Base-by-base conservation (phyloP, 2,797 vertebrate genomes). In the Zalophus californianus region DNA sequence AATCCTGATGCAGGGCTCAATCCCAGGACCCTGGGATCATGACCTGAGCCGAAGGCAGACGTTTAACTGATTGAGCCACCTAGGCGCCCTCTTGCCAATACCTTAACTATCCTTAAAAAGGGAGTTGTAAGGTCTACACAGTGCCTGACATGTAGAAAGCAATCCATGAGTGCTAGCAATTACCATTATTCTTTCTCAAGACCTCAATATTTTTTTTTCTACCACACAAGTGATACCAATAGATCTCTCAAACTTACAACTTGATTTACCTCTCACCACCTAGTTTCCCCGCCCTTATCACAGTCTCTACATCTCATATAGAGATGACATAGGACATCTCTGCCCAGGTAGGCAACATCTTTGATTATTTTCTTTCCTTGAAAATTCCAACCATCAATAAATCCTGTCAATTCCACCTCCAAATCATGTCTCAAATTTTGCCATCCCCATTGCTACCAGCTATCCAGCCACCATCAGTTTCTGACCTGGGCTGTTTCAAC, bases 321-420 rank as follows among this genome's bases (percentile, higher is more conserved):
- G 16, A 13, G 29, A 66, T 66, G 32, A n/a, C 32, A 18, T n/a
- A 66, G 15, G n/a, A 68, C 16, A 14, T 38, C 38, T 25, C 41
- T 80, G 13, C 41, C 16, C 38, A 44, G 13, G 27, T 75, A 18
- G n/a, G 52, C 21, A 58, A 23, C 18, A 25, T 54, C 56, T 84
- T 90, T 87, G 52, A 73, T 91, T 82, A 41, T 88, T 58, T 60
- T 93, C 41, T 86, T 90, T 82, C 32, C 23, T 44, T 92, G 38
- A 18, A 64, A 25, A 50, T 78, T 93, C 48, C 12, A 92, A 44
- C 48, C 10, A 7, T 72, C 11, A 68, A 3, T 54, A 77, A 90
- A 10, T 85, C n/a, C 12, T 54, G 4, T 62, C 50, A n/a, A 10
- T 70, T 94, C 12, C 66, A n/a, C 16, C 12, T 86, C n/a, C 10